Base-by-base conservation (phyloP, 1,140 invertebrate species). In the Drosophila funebris region DNA sequence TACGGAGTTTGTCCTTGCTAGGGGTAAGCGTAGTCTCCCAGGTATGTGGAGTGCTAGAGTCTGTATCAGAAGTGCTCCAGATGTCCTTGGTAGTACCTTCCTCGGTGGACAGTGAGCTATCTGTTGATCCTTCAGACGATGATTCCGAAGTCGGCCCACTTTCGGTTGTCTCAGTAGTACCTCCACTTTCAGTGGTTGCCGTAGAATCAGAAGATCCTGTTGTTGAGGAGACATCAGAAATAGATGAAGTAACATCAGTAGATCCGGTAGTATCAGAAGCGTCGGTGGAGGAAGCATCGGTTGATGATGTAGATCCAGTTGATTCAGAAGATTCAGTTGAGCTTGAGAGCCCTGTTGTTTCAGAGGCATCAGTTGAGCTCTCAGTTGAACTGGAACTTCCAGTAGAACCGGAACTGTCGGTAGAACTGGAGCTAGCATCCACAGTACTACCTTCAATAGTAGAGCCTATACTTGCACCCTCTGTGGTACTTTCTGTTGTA, bases 11-110 rank as follows among this genome's bases (percentile, higher is more conserved):
- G 41, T 92, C 90, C 31, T 92, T 91, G 6, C 31, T 70, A 36
- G 92, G 88, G 4, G 91, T 92, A 61, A 94, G 91, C 14, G 93
- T 92, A 0, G 90, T 90, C 14, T 93, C 92, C 9, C 94, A 80
- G 0, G 93, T 94, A 14, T 93, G 88, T 1, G 92, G 80, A n/a
- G 92, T 90, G 14, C 81, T 92, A 7, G 70, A 75, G 18, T 90
- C 90, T 1, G 70, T 73, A 50, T 76, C 84, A 31, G 90, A 85
- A 2, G 92, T 80, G 22, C 88, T 82, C 90, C 92, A 93, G 31
- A 93, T 92, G 53, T 92, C 92, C 8, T 64, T 70, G 18, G 89
- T 90, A 9, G 78, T 89, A 13, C 29, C 20, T 16, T 68, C 75
- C 16, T 91, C 91, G 1, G 90, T 81, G 1, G 87, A 78, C 7